A percentile compares a stretch with the other conserved stretches of the same genome.
Evolutionary conservation across 2,113 vertebrate genomes (phyloP).

Genomic region (Podocnemis expansa): DNA sequence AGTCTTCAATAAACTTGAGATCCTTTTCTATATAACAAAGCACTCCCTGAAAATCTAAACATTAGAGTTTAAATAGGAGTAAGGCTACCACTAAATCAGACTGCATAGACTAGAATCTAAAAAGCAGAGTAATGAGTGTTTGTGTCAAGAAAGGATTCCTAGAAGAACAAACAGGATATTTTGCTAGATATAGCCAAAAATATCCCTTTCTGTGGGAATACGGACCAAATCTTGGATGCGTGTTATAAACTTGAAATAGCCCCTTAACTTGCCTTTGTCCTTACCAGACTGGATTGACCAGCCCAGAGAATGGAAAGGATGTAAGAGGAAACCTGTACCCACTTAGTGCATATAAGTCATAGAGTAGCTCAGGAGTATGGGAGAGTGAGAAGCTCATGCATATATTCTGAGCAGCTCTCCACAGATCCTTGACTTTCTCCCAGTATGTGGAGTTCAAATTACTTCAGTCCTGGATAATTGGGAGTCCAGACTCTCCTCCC

Average conservation of each 20-base stretch:
- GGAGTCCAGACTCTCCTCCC: background rate
- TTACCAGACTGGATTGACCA: background rate
- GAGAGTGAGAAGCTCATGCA: background rate
- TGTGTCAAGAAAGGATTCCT: background rate
- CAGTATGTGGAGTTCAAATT: background rate
- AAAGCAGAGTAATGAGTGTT: background rate
- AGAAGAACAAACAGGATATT: background rate
- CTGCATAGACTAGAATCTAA: background rate
- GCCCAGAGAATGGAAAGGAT: background rate
- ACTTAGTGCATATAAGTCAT: accelerated
- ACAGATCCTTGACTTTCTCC: background rate
- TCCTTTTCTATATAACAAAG: background rate
- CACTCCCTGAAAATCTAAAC: background rate
- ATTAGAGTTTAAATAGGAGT: background rate
- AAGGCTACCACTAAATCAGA: background rate
- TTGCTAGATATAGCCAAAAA: background rate
- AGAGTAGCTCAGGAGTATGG: background rate
- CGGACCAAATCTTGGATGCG: background rate
- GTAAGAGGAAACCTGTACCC: background rate
- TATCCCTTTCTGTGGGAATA: background rate
- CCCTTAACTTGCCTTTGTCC: background rate
- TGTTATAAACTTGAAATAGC: background rate
- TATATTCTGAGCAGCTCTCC: background rate
- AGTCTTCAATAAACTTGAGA: background rate
- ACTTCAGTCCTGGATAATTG: background rate